A percentile compares a stretch with the other conserved stretches of the same genome.
Evolutionary conservation across 2,888 invertebrate genomes (phyloP).

Genomic region (Ormyrus labotus): DNA sequence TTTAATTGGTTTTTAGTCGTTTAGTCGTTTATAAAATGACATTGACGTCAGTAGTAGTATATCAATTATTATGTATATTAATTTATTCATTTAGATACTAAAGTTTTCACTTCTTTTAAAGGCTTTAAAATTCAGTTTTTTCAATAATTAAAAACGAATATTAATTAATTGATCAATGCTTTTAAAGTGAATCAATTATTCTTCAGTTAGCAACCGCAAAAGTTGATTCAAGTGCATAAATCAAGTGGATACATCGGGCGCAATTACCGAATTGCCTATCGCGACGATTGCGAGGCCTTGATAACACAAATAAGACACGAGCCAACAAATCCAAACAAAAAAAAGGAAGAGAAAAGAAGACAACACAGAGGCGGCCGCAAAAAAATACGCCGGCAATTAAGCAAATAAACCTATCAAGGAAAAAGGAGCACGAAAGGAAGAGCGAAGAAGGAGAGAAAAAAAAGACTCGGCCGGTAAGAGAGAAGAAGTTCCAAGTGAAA

Average conservation of each 20-base stretch:
- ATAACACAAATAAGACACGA: constrained; percentile 9
- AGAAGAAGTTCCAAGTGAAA: constrained; percentile 14
- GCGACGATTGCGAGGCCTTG: neutral
- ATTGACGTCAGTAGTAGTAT: too few relatives aligned
- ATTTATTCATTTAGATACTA: too few relatives aligned
- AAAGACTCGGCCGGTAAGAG: neutral
- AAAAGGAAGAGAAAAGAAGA: neutral
- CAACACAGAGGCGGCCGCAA: neutral
- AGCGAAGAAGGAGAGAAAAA: neutral
- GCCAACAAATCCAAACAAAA: too few relatives aligned
- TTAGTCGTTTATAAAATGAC: too few relatives aligned
- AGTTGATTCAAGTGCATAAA: constrained; percentile 19
- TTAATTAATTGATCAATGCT: constrained; percentile 12
- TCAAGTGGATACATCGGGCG: constrained; percentile 4
- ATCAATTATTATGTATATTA: too few relatives aligned
- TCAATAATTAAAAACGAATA: neutral
- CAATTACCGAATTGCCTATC: constrained; percentile 10
- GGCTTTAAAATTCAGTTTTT: too few relatives aligned
- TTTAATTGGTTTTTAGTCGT: too few relatives aligned
- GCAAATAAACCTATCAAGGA: constrained; percentile 33
- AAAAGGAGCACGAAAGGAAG: neutral
- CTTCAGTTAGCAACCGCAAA: neutral
- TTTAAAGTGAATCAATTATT: constrained; percentile 8
- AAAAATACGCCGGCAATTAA: constrained; percentile 40
- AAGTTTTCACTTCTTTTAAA: too few relatives aligned